A percentile compares a stretch with the other conserved stretches of the same genome.
phyloP scores from a whole-genome alignment of 2,797 vertebrate genomes.

The Phoebastria nigripes region DNA sequence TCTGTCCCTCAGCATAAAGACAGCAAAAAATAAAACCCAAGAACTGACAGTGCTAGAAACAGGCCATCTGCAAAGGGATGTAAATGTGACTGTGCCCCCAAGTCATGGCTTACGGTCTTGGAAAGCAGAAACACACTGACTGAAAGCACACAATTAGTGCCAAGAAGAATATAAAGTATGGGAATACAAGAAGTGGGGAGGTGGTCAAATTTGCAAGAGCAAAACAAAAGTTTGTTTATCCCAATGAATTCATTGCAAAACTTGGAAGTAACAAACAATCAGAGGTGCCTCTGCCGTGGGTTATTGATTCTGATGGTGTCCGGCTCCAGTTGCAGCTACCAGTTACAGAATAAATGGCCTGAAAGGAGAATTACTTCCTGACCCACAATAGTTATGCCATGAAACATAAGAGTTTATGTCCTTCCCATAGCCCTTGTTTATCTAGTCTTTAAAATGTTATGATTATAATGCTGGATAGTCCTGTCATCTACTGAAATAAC shows the following conservation, averaged over 20 bases:
- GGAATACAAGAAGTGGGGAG: constrained; percentile 38
- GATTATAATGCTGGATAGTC: neutral
- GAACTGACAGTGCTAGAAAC: constrained; percentile 63
- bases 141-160: constrained; percentile 17
- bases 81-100: constrained; percentile 54
- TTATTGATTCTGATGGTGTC: neutral
- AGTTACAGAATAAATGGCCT: neutral
- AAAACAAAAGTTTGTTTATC: constrained; percentile 51
- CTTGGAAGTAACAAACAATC: constrained; percentile 16
- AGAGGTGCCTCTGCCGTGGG: neutral
- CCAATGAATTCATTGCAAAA: constrained; percentile 9
- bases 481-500: neutral
- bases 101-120: neutral
- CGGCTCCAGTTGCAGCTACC: neutral
- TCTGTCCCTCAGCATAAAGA: constrained; percentile 71
- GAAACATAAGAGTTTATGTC: neutral
- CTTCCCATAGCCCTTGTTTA: constrained; percentile 43
- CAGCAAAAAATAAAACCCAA: constrained; percentile 59
- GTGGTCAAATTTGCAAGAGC: neutral
- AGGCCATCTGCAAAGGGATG: constrained; percentile 63
- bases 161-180: constrained; percentile 52
- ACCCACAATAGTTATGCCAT: neutral
- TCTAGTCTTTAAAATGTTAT: constrained; percentile 11
- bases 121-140: constrained; percentile 27
- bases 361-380: neutral